These are phyloP conservation scores for Parauchenoglanis ngamensis DNA, from an alignment of 2,797 vertebrate species.

Conservation along the genomic window DNA sequence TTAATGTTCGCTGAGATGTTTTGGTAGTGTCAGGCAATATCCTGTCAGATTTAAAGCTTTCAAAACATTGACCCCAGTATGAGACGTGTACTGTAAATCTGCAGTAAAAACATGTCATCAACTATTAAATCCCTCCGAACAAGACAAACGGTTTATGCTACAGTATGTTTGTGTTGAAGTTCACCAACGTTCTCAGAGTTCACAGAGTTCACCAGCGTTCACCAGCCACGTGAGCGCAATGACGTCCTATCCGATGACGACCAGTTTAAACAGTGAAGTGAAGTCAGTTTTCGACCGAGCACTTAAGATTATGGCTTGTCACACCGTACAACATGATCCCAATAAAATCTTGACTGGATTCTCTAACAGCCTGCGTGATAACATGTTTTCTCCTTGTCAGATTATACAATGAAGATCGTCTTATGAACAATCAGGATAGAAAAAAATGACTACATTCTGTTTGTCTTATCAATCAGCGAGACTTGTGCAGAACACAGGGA, in stretches of 20 bases:
- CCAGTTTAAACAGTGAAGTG: neutral
- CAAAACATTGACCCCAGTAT: constrained; percentile 50
- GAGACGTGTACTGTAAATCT: constrained; percentile 52
- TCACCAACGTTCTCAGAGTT: too few relatives aligned
- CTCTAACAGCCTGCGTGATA: neutral
- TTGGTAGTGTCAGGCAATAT: constrained; percentile 52
- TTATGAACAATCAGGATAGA: too few relatives aligned
- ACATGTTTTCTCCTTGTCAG: neutral
- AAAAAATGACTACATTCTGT: neutral
- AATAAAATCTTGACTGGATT: neutral
- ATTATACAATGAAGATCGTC: too few relatives aligned
- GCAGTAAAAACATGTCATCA: constrained; percentile 54
- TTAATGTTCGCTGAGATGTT: constrained; percentile 53
- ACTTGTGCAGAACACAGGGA: neutral
- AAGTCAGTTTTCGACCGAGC: neutral
- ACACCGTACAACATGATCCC: neutral
- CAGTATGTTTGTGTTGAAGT: constrained; percentile 23
- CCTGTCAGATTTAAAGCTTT: constrained; percentile 55
- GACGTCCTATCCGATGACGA: constrained; percentile 23
- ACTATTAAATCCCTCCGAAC: constrained; percentile 51
- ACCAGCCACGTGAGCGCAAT: constrained; percentile 29
- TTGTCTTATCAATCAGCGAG: neutral
- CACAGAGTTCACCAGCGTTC: neutral
- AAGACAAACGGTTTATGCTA: constrained; percentile 36
- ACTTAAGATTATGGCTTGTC: neutral